Base-by-base conservation (phyloP, 1,140 invertebrate species). In the Temnothorax nylanderi region DNA sequence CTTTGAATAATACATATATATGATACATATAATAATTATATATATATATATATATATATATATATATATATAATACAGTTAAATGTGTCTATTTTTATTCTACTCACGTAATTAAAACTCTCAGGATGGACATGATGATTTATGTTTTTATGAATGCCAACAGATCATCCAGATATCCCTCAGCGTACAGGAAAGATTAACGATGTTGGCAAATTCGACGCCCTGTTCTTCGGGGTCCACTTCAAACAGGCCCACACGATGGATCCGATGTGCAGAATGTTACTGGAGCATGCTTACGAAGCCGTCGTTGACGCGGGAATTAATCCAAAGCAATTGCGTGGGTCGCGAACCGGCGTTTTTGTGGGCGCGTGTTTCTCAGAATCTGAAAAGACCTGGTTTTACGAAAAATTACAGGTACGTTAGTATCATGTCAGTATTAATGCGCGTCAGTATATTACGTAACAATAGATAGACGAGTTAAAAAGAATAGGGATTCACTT, bases 271-370 rank as follows among this genome's bases (percentile, higher is more conserved):
- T 96, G 98, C 89, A 96, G 98, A 81, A 96, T 98, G 81, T 94
- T 99, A 18, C 93, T 99, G 37, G 98, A 99, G 94, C 97, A 97
- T 67, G 95, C 98, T 0, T 97, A 98, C 91, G 98, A 99, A 95
- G 98, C 98, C 0, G 96, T 99, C n/a, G 95, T 98, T 81, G 98
- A 99, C 96, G 97, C 98, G 85, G 98, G 98, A 2, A 54, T 93
- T 5, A 95, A 95, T 91, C 94, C 94, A 2, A 88, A 87, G 5
- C 75, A 96, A 74, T 93, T 98, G 7, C 96, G 96, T 75, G 97
- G 97, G 44, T 96, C 96, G 2, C 98, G 96, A 90, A 98, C 97
- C 2, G 98, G 98, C 11, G 98, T 99, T 3, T 98, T 98, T 92
- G 96, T 98, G 67, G 98, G 98, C 4, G 96, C 97, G 5, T 98